These are phyloP conservation scores for Zenarchopterus dispar DNA, from an alignment of 2,797 vertebrate genomes.

Conservation along the genomic window DNA sequence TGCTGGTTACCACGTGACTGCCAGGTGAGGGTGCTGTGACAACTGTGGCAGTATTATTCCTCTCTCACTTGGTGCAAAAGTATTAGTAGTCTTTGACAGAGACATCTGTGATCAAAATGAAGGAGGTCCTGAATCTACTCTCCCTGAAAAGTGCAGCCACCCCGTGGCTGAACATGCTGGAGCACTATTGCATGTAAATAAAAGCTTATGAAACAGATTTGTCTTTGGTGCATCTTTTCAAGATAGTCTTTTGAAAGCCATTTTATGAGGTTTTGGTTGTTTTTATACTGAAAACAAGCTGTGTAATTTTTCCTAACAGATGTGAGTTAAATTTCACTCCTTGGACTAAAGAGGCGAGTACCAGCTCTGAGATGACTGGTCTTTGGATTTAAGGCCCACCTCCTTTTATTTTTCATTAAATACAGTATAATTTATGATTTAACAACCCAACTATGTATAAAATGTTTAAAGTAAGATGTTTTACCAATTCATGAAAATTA, in stretches of 20 bases:
- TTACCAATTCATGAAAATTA: no score
- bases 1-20: constrained; percentile 77
- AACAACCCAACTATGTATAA: no score
- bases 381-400: no score
- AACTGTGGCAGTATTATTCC: constrained; percentile 64
- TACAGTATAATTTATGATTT: no score
- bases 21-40: constrained; percentile 69
- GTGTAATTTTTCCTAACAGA: no score
- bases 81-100: constrained; percentile 78
- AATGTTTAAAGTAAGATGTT: no score
- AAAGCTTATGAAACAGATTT: constrained; percentile 76
- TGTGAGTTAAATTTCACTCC: no score
- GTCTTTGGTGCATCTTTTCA: constrained; percentile 25
- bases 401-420: no score
- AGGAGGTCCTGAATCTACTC: constrained; percentile 79
- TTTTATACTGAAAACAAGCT: no score
- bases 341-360: no score
- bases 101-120: constrained; percentile 79
- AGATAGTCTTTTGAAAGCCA: no score
- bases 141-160: constrained; percentile 64
- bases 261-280: not conserved
- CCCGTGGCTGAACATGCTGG: constrained; percentile 76
- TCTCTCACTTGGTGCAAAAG: constrained; percentile 69
- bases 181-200: constrained; percentile 88
- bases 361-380: no score